Percentiles rank a stretch among this genome's conserved stretches.
Evolutionary conservation across 2,113 vertebrate species (phyloP).

Genomic region (Mustela lutreola): DNA sequence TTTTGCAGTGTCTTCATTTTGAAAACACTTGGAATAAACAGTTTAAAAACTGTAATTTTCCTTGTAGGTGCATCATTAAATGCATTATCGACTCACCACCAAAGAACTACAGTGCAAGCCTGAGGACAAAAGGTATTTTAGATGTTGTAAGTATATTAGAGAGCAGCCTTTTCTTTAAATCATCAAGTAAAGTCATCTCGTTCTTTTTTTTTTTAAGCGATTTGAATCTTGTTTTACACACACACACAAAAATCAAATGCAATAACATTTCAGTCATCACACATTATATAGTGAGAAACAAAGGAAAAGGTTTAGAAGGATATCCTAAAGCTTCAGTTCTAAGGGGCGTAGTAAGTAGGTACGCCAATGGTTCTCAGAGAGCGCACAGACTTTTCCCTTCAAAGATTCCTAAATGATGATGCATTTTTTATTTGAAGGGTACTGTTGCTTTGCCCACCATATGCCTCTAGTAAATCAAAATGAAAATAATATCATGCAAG

Average conservation of each 20-base stretch:
- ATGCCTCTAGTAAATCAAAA: constrained; percentile 43
- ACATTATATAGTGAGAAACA: constrained; percentile 35
- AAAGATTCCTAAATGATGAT: constrained; percentile 26
- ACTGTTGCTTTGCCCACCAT: background rate
- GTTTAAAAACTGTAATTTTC: constrained; percentile 84
- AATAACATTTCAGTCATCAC: background rate
- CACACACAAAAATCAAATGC: constrained; percentile 52
- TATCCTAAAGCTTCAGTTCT: constrained; percentile 18
- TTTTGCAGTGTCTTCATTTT: constrained; percentile 78
- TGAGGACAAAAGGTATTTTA: constrained; percentile 79
- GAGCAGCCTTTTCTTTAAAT: constrained; percentile 69
- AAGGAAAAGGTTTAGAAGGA: constrained; percentile 44
- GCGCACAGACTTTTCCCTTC: background rate
- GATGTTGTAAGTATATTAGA: constrained; percentile 75
- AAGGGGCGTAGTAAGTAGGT: background rate
- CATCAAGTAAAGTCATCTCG: constrained; percentile 64
- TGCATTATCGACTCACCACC: constrained; percentile 76
- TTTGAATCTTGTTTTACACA: constrained; percentile 72
- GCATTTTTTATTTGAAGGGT: background rate
- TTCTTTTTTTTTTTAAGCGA: constrained; percentile 59
- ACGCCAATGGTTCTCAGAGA: background rate
- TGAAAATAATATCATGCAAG: constrained; percentile 16
- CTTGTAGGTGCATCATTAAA: constrained; percentile 79
- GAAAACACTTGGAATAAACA: constrained; percentile 80
- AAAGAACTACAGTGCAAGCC: constrained; percentile 72